Evolutionary conservation across 2,113 vertebrate species (phyloP), one percentile per base, ranked within the genome.

Genomic region (Chloropsis cyanopogon): DNA sequence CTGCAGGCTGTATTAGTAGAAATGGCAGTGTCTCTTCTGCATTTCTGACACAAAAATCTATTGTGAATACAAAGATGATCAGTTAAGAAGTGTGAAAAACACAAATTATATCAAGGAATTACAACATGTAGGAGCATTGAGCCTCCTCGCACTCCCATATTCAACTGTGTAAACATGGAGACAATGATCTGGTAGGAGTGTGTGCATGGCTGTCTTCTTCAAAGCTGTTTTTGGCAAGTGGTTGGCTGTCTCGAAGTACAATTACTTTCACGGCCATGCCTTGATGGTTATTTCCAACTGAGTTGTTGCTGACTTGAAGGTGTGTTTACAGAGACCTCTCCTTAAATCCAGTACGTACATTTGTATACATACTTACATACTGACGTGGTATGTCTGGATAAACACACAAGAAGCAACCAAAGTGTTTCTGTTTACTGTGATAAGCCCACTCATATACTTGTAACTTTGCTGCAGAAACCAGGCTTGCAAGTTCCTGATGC

Each of bases 21-120:
- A 82, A 82, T 8, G n/a, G 12, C 9, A 60, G 26, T 2, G 2
- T 47, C 28, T 79, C 28, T 37, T 70, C 81, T 52, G 9, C 4
- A 28, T 52, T 84, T 66, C 49, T 63, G 65, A 42, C 18, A 29
- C 13, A 52, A 35, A 47, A 73, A 26, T 44, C 17, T 50, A 1
- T 3, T 24, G 14, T 21, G 14, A 90, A 57, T 10, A 72, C 0
- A 8, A 59, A 50, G 6, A 88, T 1, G 3, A 77, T 56, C 0
- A 5, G 4, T 21, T 50, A 63, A 42, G 4, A 75, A 64, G 9
- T 5, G 5, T 9, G 26, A 73, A 31, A 17, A 64, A 3, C 19
- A 50, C 31, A 72, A 52, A 24, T 4, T 37, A 8, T 4, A 2
- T 24, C 7, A 39, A 33, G 6, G 20, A 91, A 60, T 11, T 50